Conservation (phyloP, 2,113 vertebrate genomes). For the Origma solitaria region DNA sequence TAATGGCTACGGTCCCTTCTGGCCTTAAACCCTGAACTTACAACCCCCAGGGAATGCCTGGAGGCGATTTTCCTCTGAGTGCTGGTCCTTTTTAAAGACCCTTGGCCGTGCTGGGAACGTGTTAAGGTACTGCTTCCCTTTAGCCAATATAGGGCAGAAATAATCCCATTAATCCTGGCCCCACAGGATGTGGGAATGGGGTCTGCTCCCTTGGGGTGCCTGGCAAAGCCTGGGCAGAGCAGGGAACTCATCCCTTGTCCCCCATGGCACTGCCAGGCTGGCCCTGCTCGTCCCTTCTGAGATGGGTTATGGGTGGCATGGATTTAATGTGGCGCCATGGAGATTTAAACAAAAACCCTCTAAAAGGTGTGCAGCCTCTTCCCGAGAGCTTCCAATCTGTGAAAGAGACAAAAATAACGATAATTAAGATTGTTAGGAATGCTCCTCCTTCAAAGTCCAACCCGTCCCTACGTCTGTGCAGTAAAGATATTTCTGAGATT, state of each 20-base stretch:
- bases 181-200: background rate
- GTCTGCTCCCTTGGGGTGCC: background rate
- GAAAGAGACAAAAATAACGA: background rate
- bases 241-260: background rate
- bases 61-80: background rate
- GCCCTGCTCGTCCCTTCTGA: background rate
- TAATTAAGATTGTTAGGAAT: background rate
- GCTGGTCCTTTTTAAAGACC: background rate
- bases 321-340: background rate
- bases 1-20: background rate
- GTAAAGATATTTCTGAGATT: background rate
- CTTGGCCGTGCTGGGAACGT: background rate
- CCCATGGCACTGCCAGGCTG: background rate
- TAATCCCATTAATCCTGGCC: background rate
- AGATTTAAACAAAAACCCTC: background rate
- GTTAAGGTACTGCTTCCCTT: background rate
- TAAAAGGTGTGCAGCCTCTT: background rate
- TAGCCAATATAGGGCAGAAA: background rate
- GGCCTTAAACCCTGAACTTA: background rate
- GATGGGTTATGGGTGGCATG: background rate
- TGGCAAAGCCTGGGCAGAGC: background rate
- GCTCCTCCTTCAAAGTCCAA: accelerated
- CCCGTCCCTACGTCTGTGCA: background rate
- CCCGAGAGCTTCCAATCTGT: background rate
- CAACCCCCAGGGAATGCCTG: background rate